Base-by-base conservation (phyloP, 2,797 vertebrate species). In the Sciurus carolinensis region DNA sequence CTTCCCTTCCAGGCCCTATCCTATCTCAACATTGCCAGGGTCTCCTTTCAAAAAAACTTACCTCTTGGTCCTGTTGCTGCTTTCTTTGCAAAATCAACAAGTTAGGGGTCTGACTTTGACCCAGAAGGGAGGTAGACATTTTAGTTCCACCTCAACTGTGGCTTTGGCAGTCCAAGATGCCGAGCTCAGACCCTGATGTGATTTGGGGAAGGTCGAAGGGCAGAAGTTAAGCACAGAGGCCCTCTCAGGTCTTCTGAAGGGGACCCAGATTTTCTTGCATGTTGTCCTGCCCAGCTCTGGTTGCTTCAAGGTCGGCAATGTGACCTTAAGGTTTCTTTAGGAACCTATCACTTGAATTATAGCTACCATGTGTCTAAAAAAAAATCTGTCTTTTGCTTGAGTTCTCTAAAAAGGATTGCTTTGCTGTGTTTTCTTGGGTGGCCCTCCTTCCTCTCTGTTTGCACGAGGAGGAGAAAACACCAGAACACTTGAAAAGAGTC, bases 81-180 rank as follows among this genome's bases (percentile, higher is more conserved):
- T 77, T 93, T 22, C 44, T 81, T 93, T 77, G 69, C 73, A 89
- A 87, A 81, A 90, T 42, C 76, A 90, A 52, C 52, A 91, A 86
- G 62, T 69, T 17, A 2, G 33, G 47, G 50, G 50, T 79, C 66
- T 44, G n/a, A 79, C 54, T 91, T 96, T 89, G 72, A 26, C 39
- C 44, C 17, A 17, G 71, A 67, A n/a, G 80, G 69, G 14, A 94
- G 15, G 59, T 89, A 12, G 67, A 47, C 30, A 93, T 94, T 96
- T 93, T 76, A 95, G 36, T 90, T 95, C 71, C 6, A 13, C 44
- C 82, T 75, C 8, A 50, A 76, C 33, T 5, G 77, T 91, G 52
- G 83, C 83, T 89, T 90, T 67, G 80, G 54, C 52, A 80, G 71
- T 71, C 11, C 42, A 79, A 76, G 88, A 72, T 42, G 44, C 69